phyloP scores from a whole-genome alignment of 2,113 vertebrate genomes.

The Pangasianodon gigas region DNA sequence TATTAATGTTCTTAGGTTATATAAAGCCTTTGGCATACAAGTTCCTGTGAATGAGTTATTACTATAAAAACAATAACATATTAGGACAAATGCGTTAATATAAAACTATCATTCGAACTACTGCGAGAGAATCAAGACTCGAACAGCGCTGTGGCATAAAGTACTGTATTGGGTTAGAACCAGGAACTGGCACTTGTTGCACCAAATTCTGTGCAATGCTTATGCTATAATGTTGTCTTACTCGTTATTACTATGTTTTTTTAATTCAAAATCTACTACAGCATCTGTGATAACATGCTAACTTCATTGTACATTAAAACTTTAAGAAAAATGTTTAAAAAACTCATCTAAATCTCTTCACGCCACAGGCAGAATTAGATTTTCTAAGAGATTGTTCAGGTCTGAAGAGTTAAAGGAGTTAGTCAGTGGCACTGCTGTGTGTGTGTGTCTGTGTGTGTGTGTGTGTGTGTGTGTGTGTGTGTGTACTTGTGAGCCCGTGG shows the following conservation, averaged over 20 bases:
- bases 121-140: background rate
- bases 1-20: background rate
- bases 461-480: conserved; percentile 58
- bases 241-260: background rate
- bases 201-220: background rate
- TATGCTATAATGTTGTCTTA: background rate
- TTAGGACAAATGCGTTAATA: background rate
- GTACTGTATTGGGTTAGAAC: background rate
- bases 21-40: background rate
- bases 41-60: background rate
- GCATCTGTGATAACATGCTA: background rate
- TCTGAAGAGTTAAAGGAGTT: conserved; percentile 44
- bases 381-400: background rate
- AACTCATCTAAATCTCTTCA: background rate
- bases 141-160: background rate
- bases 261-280: background rate
- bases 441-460: conserved; percentile 63
- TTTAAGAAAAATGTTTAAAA: background rate
- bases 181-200: background rate
- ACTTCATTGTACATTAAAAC: background rate
- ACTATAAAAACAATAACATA: background rate
- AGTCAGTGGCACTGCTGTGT: conserved; percentile 36
- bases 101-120: background rate
- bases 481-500: conserved; percentile 60
- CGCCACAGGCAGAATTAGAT: background rate